A percentile compares a stretch with the other conserved stretches of the same genome.
Conservation (phyloP, 2,888 invertebrate genomes). For the Philereme vetulata region DNA sequence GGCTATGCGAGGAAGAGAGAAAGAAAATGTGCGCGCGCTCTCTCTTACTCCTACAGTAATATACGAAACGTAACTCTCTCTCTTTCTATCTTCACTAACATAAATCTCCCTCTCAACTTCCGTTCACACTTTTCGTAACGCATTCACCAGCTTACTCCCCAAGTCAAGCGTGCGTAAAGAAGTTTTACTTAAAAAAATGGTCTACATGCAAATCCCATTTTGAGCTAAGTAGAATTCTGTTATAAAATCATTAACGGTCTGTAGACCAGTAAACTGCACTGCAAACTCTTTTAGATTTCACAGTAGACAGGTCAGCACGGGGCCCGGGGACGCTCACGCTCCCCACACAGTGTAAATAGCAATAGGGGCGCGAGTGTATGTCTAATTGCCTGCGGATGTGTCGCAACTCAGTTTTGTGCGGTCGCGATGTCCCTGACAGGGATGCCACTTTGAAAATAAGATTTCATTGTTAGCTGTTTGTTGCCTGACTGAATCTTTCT, state of each 20-base stretch:
- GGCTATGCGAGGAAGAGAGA: no score
- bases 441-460: conserved; percentile 25
- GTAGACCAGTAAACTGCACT: conserved; percentile 20
- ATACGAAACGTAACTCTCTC: no score
- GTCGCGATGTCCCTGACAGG: conserved; percentile 44
- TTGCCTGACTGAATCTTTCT: no score
- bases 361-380: conserved; percentile 53
- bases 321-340: conserved; percentile 35
- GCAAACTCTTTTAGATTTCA: conserved; percentile 25
- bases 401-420: conserved; percentile 55
- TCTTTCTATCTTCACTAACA: no score
- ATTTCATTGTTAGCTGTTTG: background rate
- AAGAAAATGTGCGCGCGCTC: no score
- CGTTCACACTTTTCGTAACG: no score
- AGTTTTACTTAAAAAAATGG: no score
- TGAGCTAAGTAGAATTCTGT: background rate
- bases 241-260: conserved; percentile 15
- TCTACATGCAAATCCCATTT: no score
- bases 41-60: no score
- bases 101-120: no score
- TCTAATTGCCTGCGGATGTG: conserved; percentile 63
- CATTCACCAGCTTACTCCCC: no score
- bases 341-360: conserved; percentile 44
- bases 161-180: no score
- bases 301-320: conserved; percentile 33